A percentile compares a stretch with the other conserved stretches of the same genome.
phyloP scores from a whole-genome alignment of 2,888 invertebrate species.

The Epistrophella euchroma region DNA sequence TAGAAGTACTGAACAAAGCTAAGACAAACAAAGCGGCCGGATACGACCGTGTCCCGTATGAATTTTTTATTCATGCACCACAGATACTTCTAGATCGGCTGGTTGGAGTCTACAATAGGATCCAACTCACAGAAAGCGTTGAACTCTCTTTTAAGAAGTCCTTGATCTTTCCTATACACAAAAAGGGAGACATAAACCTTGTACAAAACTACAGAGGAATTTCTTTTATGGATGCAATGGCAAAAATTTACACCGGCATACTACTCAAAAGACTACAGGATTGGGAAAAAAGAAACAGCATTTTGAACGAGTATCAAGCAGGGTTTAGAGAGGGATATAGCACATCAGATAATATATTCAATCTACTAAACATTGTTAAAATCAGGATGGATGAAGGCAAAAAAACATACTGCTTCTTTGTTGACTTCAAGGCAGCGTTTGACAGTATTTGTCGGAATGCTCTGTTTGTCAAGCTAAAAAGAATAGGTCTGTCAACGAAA shows the following conservation, averaged over 20 bases:
- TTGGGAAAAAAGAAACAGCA: constrained; percentile 3
- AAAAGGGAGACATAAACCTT: constrained; percentile 4
- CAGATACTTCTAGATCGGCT: background rate
- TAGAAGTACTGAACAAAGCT: background rate
- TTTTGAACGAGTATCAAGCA: constrained; percentile 7
- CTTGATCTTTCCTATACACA: background rate
- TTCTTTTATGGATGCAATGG: background rate
- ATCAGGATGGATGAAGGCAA: background rate
- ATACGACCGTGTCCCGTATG: background rate
- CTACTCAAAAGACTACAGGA: constrained; percentile 9
- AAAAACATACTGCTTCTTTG: background rate
- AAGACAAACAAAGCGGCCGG: constrained; percentile 10
- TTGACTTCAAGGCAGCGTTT: too few relatives aligned
- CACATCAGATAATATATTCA: constrained; percentile 1
- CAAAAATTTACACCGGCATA: background rate
- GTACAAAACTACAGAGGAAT: background rate
- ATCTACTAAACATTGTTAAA: background rate
- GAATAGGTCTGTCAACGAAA: background rate
- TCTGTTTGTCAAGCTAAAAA: background rate
- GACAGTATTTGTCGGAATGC: background rate
- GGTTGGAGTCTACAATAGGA: background rate
- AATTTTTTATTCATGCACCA: too few relatives aligned
- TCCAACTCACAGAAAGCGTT: background rate
- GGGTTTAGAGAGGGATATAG: constrained; percentile 12
- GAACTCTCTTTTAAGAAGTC: constrained; percentile 12